Conservation (phyloP, 2,888 invertebrate genomes). For the Lepidocyrtinus sp. region DNA sequence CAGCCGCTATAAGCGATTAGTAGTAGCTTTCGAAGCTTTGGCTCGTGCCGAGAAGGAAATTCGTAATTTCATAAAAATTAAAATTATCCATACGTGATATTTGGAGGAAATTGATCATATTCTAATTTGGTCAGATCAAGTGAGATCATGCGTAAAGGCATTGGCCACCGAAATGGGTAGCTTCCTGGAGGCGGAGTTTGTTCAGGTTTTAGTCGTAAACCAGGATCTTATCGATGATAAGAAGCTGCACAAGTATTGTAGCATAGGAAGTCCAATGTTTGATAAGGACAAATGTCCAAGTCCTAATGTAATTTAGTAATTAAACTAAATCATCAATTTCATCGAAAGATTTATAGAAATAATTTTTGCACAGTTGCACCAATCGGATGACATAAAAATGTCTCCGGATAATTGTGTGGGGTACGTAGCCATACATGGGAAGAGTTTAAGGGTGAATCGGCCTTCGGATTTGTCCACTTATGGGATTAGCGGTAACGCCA, state of each 20-base stretch:
- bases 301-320: neutral
- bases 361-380: slow-evolving; percentile 20
- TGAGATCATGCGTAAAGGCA: slow-evolving; percentile 21
- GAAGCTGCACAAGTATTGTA: slow-evolving; percentile 33
- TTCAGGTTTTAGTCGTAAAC: slow-evolving; percentile 34
- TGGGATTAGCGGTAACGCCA: slow-evolving; percentile 2
- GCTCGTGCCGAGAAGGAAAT: slow-evolving; percentile 32
- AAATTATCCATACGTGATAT: neutral
- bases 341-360: neutral
- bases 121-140: slow-evolving; percentile 22
- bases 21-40: slow-evolving; percentile 23
- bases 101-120: neutral
- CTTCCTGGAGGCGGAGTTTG: slow-evolving; percentile 3
- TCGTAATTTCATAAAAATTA: slow-evolving; percentile 16
- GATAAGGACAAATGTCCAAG: slow-evolving; percentile 22
- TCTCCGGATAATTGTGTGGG: slow-evolving; percentile 12
- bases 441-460: slow-evolving; percentile 22
- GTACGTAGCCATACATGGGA: slow-evolving; percentile 13
- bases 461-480: slow-evolving; percentile 17
- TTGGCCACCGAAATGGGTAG: slow-evolving; percentile 23
- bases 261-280: slow-evolving; percentile 13
- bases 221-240: slow-evolving; percentile 45
- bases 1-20: slow-evolving; percentile 8
- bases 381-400: slow-evolving; percentile 24
- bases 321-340: neutral